phyloP scores from a whole-genome alignment of 2,888 invertebrate species.

The Dolomedes plantarius region DNA sequence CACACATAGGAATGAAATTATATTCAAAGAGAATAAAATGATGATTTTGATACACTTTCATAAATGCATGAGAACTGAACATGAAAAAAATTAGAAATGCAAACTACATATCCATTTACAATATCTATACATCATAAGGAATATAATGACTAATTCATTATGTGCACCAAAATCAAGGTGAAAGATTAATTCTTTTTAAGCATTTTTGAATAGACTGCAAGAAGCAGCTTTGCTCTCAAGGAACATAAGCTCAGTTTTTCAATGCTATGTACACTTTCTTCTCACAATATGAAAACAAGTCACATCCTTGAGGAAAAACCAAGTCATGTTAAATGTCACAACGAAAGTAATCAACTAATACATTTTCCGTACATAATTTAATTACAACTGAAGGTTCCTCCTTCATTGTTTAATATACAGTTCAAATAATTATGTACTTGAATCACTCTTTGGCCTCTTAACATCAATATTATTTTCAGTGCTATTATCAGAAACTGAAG shows the following conservation, averaged over 20 bases:
- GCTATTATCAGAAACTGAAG: constrained; percentile 23
- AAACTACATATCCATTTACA: constrained; percentile 51
- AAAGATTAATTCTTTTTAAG: constrained; percentile 23
- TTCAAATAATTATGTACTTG: constrained; percentile 32
- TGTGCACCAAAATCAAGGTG: constrained; percentile 55
- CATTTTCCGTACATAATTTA: constrained; percentile 20
- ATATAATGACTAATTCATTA: constrained; percentile 54
- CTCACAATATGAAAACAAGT: constrained; percentile 27
- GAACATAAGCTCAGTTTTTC: constrained; percentile 55
- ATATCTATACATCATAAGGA: constrained; percentile 60
- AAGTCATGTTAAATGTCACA: constrained; percentile 40
- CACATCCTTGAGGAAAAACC: constrained; percentile 28
- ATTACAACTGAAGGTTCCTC: constrained; percentile 4
- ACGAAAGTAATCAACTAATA: constrained; percentile 43
- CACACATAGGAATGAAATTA: constrained; percentile 9
- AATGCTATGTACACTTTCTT: constrained; percentile 17
- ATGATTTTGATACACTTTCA: constrained; percentile 32
- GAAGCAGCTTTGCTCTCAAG: constrained; percentile 45
- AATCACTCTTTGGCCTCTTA: constrained; percentile 57
- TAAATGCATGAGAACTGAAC: constrained; percentile 40
- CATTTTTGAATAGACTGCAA: constrained; percentile 38
- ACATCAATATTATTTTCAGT: constrained; percentile 40
- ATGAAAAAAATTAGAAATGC: constrained; percentile 25
- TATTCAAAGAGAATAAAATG: not conserved
- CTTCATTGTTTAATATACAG: not conserved